Percentiles rank a stretch among this genome's conserved stretches.
Evolutionary conservation across 2,113 vertebrate genomes (phyloP).

Genomic region (Hydrochoerus hydrochaeris): DNA sequence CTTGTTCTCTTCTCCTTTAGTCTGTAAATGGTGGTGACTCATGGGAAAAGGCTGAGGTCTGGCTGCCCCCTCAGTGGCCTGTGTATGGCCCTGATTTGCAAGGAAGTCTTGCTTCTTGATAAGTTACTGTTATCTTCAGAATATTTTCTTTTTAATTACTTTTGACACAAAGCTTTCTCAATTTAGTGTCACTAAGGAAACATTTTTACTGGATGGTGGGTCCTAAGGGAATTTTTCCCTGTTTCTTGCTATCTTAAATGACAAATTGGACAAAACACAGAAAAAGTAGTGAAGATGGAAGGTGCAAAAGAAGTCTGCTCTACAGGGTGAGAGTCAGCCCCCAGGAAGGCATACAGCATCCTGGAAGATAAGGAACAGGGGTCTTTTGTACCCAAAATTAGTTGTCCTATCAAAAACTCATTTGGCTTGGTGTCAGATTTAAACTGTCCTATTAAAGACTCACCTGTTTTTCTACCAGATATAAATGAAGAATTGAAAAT

Average conservation of each 20-base stretch:
- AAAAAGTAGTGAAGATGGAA: background rate
- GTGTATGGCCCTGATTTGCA: too few species aligned
- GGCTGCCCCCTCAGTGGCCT: too few species aligned
- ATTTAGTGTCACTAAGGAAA: background rate
- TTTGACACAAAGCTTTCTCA: slow-evolving; percentile 29
- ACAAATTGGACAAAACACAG: background rate
- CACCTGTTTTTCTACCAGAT: background rate
- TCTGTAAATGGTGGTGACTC: too few species aligned
- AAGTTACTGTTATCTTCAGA: too few species aligned
- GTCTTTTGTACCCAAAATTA: background rate
- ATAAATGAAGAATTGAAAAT: background rate
- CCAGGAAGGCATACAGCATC: background rate
- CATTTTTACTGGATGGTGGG: background rate
- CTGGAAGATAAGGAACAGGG: background rate
- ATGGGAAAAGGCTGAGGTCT: too few species aligned
- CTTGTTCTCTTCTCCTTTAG: too few species aligned
- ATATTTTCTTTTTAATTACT: slow-evolving; percentile 8
- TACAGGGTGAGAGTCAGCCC: background rate
- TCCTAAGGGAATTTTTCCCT: background rate
- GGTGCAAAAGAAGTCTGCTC: background rate
- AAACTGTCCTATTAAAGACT: background rate
- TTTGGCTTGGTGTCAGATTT: background rate
- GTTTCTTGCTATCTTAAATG: background rate
- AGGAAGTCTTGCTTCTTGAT: too few species aligned
- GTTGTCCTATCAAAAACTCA: background rate